Evolutionary conservation across 2,113 vertebrate genomes (phyloP).

Genomic region (Catharus fuscescens): DNA sequence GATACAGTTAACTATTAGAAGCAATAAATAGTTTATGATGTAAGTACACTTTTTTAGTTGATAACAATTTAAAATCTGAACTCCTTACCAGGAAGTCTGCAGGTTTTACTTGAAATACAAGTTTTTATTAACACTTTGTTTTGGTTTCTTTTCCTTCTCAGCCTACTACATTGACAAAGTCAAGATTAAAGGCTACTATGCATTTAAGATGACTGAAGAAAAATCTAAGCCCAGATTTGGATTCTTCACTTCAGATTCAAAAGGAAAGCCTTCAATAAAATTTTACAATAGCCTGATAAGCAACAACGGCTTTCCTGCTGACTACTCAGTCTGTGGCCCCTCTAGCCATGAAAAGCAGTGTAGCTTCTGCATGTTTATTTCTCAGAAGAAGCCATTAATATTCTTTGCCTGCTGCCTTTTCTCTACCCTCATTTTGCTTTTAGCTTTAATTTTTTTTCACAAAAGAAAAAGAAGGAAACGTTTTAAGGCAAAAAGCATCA

Average conservation of each 20-base stretch:
- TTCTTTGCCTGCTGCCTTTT: slow-evolving; percentile 87
- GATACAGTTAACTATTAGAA: not conserved
- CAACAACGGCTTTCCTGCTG: slow-evolving; percentile 77
- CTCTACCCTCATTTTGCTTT: slow-evolving; percentile 76
- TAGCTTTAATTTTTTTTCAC: slow-evolving; percentile 74
- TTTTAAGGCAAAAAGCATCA: slow-evolving; percentile 63
- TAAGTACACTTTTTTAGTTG: not conserved
- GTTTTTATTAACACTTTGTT: not conserved
- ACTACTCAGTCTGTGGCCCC: slow-evolving; percentile 51
- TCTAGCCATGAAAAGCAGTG: slow-evolving; percentile 57
- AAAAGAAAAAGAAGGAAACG: slow-evolving; percentile 78
- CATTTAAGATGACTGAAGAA: slow-evolving; percentile 89
- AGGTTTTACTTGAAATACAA: not conserved
- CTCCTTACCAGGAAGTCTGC: not conserved
- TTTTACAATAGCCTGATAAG: slow-evolving; percentile 84
- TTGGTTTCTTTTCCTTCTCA: slow-evolving; percentile 51
- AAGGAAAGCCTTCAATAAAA: slow-evolving; percentile 84
- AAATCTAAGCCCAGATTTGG: slow-evolving; percentile 83
- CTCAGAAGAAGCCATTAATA: slow-evolving; percentile 82
- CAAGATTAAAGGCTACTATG: slow-evolving; percentile 89
- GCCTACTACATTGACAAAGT: slow-evolving; percentile 86
- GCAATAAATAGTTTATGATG: not conserved
- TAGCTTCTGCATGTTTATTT: slow-evolving; percentile 73
- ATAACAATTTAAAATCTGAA: not conserved
- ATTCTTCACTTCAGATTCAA: slow-evolving; percentile 87